A percentile compares a stretch with the other conserved stretches of the same genome.
Conservation (phyloP, 1,140 invertebrate species). For the Lineus longissimus region DNA sequence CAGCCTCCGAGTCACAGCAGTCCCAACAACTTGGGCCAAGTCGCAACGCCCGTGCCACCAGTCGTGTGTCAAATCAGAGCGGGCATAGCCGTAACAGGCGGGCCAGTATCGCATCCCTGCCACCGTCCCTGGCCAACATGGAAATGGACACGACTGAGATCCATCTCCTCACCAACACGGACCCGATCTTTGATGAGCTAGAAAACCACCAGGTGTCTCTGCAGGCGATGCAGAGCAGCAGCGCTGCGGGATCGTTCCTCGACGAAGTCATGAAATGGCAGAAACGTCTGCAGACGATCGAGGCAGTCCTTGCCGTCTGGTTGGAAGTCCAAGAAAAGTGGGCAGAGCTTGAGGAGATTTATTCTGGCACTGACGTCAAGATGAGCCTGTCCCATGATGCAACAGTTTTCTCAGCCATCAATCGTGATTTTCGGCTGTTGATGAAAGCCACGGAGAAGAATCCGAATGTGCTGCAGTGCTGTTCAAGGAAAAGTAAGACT, state of each 20-base stretch:
- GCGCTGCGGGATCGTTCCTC: conserved; percentile 49
- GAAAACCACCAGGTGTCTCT: conserved; percentile 51
- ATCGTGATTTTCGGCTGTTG: conserved; percentile 48
- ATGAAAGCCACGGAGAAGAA: conserved; percentile 54
- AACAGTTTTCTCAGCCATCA: conserved; percentile 41
- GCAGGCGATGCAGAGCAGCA: conserved; percentile 49
- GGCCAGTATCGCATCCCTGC: conserved; percentile 47
- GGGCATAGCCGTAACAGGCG: conserved; percentile 42
- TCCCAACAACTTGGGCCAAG: no score
- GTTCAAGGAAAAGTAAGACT: conserved; percentile 50
- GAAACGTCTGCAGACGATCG: conserved; percentile 50
- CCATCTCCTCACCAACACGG: conserved; percentile 44
- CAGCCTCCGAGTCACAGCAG: conserved; percentile 14
- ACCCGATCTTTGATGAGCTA: conserved; percentile 50
- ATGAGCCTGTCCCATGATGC: conserved; percentile 45
- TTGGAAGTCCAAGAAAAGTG: conserved; percentile 52
- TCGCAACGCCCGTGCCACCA: conserved; percentile 33
- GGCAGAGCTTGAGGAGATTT: conserved; percentile 50
- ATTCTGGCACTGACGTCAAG: conserved; percentile 41
- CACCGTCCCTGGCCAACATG: conserved; percentile 44
- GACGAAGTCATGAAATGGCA: conserved; percentile 55
- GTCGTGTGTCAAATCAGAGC: conserved; percentile 45
- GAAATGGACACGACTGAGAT: conserved; percentile 35
- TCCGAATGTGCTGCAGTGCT: conserved; percentile 53
- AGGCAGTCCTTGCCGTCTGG: conserved; percentile 49